Base-by-base conservation (phyloP, 2,113 vertebrate genomes). In the Mobula hypostoma region DNA sequence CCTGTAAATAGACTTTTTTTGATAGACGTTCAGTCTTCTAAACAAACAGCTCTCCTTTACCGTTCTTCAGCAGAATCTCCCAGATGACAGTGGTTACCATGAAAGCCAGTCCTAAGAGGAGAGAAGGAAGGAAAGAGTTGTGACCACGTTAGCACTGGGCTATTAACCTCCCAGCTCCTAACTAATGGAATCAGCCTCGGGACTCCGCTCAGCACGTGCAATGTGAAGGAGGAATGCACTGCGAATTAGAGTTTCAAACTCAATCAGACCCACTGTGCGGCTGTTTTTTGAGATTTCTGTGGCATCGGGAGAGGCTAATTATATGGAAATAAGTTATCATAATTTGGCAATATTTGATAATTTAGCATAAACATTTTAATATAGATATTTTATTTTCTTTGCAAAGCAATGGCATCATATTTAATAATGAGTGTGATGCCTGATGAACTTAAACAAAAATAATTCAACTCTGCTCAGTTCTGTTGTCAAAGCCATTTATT, bases 401-500 rank as follows among this genome's bases (percentile, higher is more conserved):
- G 29, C 17, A 92, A 91, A 70, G 14, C 11, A 68, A 36, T 56
- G 19, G 21, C n/a, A 19, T 68, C 7, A 36, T 70, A 70, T 92
- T 70, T 70, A 32, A 40, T 92, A 40, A 19, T 70, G 88, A 40
- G 48, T 72, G 0, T 92, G 88, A 15, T 36, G 66, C 66, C 88
- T 40, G 88, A 92, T 92, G 88, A 92, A 92, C 66, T 70, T 19
- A 7, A 36, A 40, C 48, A 91, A 29, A 66, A n/a, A 21, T 97
- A 97, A 96, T 96, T 97, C 96, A 97, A 95, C 96, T 97, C 96
- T 97, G 96, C 96, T 97, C 96, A 97, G 95, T 97, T 95, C 95
- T 96, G 96, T 96, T 96, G 94, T 97, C 96, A 95, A 96, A 96
- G 96, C 96, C 96, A 95, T 96, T 96, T 95, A 97, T 96, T 92